Percentiles rank a stretch among this genome's conserved stretches.
Conservation (phyloP, 2,113 vertebrate genomes). For the Laticauda colubrina region DNA sequence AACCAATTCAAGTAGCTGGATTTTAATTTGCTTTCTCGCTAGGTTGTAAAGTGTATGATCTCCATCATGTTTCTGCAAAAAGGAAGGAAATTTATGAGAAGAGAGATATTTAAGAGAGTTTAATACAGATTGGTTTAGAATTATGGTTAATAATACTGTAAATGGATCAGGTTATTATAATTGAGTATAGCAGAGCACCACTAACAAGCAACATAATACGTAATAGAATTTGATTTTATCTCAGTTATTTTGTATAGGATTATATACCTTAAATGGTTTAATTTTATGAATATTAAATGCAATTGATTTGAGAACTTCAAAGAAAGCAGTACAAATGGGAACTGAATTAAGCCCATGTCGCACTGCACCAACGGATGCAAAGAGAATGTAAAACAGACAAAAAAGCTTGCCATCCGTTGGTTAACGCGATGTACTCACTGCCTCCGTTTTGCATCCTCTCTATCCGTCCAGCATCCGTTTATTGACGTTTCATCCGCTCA, state of each 20-base stretch:
- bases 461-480: too few relatives aligned
- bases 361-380: too few relatives aligned
- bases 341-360: too few relatives aligned
- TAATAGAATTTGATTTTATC: neutral
- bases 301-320: conserved; percentile 12
- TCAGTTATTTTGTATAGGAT: conserved; percentile 2
- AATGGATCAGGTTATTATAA: neutral
- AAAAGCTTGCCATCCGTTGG: too few relatives aligned
- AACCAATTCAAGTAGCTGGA: neutral
- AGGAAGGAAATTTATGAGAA: neutral
- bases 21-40: conserved; percentile 28
- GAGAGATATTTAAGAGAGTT: conserved; percentile 21
- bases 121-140: neutral
- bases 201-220: neutral
- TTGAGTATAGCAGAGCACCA: neutral
- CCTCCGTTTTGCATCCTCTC: too few relatives aligned
- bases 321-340: neutral
- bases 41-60: neutral
- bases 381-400: too few relatives aligned
- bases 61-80: conserved; percentile 10
- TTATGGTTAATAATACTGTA: neutral
- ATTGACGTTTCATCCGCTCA: too few relatives aligned
- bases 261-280: neutral
- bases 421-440: too few relatives aligned
- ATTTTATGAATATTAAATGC: conserved; percentile 22